Base-by-base conservation (phyloP, 2,113 vertebrate genomes). In the Sinocyclocheilus anophthalmus region DNA sequence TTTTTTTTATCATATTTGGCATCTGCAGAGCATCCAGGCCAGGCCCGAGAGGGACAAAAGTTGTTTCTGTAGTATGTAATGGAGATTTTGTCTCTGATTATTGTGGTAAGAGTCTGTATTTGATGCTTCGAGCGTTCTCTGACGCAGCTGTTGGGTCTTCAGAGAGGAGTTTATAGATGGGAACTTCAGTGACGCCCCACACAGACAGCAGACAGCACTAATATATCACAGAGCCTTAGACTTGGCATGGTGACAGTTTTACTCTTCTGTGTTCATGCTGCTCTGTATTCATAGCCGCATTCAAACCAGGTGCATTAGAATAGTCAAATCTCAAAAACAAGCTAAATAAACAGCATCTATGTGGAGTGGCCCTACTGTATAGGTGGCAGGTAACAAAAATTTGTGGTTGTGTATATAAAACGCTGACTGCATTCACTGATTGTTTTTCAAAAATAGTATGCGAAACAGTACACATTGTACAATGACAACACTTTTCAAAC, bases 171-270 rank as follows among this genome's bases (percentile, higher is more conserved):
- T 84, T 89, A 81, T 81, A 20, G 76, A 85, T 26, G 24, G 37
- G 73, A 50, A 37, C 48, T 75, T 50, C 33, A 72, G 65, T 81
- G 75, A 22, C 67, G 26, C 88, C 79, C 73, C 42, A 82, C 85
- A 85, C 81, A 89, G 89, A 83, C 50, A 70, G 87, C 24, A 80
- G 88, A 76, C 81, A 83, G 76, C 70, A 12, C 37, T 70, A 55
- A 86, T 85, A 65, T 81, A 85, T 89, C 80, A 78, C 45, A 33
- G 84, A 33, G 67, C 70, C 65, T 65, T 57, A 86, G 85, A 84
- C 85, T 87, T 91, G 91, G 85, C 84, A 90, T 75, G 80, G 76
- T 84, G 82, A 85, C 37, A 70, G 63, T 80, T 75, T 20, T 42
- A 61, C 18, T 57, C 53, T n/a, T 18, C 26, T 78, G 26, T 20